Evolutionary conservation across 1,140 invertebrate genomes (phyloP), one percentile per base, ranked within the genome.

Genomic region (Drosophila baimaii): DNA sequence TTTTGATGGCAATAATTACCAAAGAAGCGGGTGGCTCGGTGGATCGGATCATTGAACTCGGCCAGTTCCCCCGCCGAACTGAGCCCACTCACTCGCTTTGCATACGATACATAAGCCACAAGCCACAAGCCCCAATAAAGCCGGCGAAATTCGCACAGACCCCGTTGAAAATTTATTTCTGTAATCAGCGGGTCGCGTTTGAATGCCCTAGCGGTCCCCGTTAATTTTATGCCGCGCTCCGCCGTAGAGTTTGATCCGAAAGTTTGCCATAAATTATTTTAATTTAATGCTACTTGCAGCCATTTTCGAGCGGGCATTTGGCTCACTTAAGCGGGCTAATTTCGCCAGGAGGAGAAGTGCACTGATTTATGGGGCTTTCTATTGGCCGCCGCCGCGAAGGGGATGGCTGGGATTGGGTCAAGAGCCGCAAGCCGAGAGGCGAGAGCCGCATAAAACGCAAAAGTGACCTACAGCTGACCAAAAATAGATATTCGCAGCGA

Each of bases 1-100:
- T 39, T 43, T 51, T 43, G 13, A 54, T 52, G 37, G 21, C 7
- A 69, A 66, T 44, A 69, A 66, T 69, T 69, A 29, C 27, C 56
- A 54, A 74, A 63, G 46, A 58, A 70, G 63, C 63, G 51, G 64
- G 64, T 47, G 63, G 44, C n/a, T 55, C n/a, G 15, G 37, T 43
- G 43, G 83, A 89, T 88, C 84, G 51, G 83, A 89, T 88, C 83
- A 88, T 89, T 88, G 83, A 88, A 88, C 83, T 77, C 82, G 46
- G 35, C 23, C 39, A 66, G 52, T n/a, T 52, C 41, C n/a, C 46
- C 39, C 39, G 57, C 19, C 54, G 39, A 63, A 43, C 46, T 59
- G 59, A 66, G 37, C 46, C 73, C 81, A 76, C 73, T 66, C 74
- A 81, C 59, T 78, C 69, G 74, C 74, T 85, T 78, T 86, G 81